Base-by-base conservation (phyloP, 2,113 vertebrate genomes). In the Salvelinus namaycush region DNA sequence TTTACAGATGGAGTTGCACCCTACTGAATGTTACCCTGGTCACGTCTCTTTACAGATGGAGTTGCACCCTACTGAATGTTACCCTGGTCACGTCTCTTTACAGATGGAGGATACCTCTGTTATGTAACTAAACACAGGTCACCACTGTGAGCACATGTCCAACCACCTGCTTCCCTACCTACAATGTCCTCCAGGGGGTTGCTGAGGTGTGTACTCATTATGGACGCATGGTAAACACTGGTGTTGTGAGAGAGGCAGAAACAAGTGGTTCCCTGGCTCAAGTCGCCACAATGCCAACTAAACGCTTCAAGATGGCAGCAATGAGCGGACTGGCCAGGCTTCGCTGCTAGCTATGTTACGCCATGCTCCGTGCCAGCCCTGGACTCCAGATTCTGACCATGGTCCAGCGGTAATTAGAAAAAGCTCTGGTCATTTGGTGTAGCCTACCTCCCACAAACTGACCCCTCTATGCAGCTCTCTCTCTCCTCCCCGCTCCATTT, bases 291-390 rank as follows among this genome's bases (percentile, higher is more conserved):
- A 68, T 74, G 70, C 66, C 54, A 6, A 26, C 70, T 73, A 79
- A 83, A 72, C 11, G 1, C 74, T 84, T 87, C 76, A 34, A 85
- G 80, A 86, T 82, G 83, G 72, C 73, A 34, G 67, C 62, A 77
- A 64, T 31, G 18, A 57, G 48, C 2, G 11, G 24, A 8, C 69
- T 39, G 60, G 6, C n/a, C 60, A 24, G 60, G 60, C 60, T 64
- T 69, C 20, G 3, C 22, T 27, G 3, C 64, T 54, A 44, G 62
- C 39, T 48, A 26, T 11, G 68, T 20, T 70, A 22, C 20, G 18
- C 39, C n/a, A 3, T 48, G 83, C 75, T 70, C 12, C 22, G n/a
- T 0, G 12, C 39, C 68, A n/a, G n/a, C 39, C 39, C 54, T 51
- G 59, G 60, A 70, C 76, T 81, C 6, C 65, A 27, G 39, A 22